Percentiles rank a stretch among this genome's conserved stretches.
Conservation (phyloP, 2,113 vertebrate species). For the Lucifuga dentata region DNA sequence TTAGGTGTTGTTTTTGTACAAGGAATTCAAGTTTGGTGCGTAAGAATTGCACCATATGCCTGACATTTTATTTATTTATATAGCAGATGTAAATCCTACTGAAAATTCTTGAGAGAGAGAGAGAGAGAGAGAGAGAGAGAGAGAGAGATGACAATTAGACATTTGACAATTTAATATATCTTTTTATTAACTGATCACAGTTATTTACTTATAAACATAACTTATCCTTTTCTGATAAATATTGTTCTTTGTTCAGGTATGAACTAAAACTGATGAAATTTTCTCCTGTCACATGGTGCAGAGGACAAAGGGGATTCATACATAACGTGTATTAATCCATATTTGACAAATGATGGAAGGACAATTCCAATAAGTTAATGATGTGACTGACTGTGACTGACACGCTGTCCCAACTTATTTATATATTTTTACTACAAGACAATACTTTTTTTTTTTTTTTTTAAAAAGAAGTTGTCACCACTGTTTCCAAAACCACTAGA, state of each 20-base stretch:
- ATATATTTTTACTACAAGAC: background rate
- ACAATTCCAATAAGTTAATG: conserved; percentile 3
- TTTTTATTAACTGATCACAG: conserved; percentile 12
- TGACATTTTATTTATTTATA: background rate
- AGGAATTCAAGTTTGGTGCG: background rate
- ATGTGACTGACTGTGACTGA: conserved; percentile 1
- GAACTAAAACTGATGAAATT: conserved; percentile 8
- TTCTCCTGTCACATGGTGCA: background rate
- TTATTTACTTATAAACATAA: conserved; percentile 30
- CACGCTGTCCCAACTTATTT: background rate
- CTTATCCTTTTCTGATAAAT: conserved; percentile 21
- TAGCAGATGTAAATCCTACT: background rate
- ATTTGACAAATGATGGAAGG: background rate
- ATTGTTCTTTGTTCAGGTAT: conserved; percentile 14
- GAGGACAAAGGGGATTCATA: background rate
- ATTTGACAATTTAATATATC: conserved; percentile 17
- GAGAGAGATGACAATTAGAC: background rate
- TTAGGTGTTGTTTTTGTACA: background rate
- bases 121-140: background rate
- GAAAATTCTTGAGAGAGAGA: background rate
- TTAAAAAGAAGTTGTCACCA: conserved; percentile 9
- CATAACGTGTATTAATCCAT: background rate
- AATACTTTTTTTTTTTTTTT: background rate
- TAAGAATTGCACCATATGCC: background rate
- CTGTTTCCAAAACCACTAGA: conserved; percentile 63